Evolutionary conservation across 2,888 invertebrate genomes (phyloP), one percentile per base, ranked within the genome.

Genomic region (Invenusta paracnida): DNA sequence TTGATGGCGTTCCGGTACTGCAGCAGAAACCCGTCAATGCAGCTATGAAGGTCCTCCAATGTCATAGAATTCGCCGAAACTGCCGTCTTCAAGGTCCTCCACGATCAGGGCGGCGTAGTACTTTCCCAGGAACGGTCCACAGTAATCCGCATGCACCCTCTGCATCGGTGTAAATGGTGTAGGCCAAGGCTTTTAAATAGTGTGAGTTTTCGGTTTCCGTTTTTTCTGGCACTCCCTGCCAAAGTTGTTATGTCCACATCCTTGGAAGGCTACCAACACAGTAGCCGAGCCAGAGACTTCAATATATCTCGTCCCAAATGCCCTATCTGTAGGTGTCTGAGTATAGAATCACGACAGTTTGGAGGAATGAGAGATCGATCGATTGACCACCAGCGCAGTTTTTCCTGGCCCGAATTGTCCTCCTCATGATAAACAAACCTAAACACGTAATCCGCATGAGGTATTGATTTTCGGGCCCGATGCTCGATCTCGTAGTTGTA

Each of bases 1-100:
- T 82, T 5, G 82, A 82, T 25, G 2, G 82, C 82, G 27, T 82
- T 82, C n/a, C 82, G 82, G 29, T 82, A 82, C 29, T 82, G 82
- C 82, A 82, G 31, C n/a, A 82, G 82, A 28, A 82, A 82, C 2
- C n/a, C 11, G 29, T 82, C 82, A 28, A 30, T 82, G n/a, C n/a
- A 25, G n/a, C n/a, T 25, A 28, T 82, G 13, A 17, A 82, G 82
- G n/a, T 82, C 82, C 31, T 82, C 31, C n/a, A 25, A 30, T 5
- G 29, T 82, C n/a, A 17, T 5, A 25, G 13, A n/a, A 17, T 30
- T 82, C 2, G 82, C 82, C 29, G 82, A 23, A 28, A 82, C 31
- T 28, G 82, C 82, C n/a, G 31, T 82, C 31, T 82, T 82, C n/a
- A n/a, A n/a, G n/a, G 29, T 82, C 82, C 27, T 30, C 31, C 2